A percentile compares a stretch with the other conserved stretches of the same genome.
Conservation (phyloP, 2,797 vertebrate genomes). For the Miichthys miiuy region DNA sequence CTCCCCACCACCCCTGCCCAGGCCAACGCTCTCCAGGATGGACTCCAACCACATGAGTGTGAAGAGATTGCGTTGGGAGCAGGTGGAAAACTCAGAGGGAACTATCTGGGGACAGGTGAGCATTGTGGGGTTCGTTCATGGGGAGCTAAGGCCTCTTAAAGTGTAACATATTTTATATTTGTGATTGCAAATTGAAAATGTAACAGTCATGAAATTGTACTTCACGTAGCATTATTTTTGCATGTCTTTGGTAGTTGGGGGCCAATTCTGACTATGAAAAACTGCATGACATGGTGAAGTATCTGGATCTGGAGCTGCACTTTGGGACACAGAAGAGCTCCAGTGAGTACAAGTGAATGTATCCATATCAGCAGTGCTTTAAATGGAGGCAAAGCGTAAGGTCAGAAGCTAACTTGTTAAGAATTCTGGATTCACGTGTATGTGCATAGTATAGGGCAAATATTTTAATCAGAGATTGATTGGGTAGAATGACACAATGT, state of each 20-base stretch:
- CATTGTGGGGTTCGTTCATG: not conserved
- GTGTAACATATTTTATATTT: not conserved
- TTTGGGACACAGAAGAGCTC: constrained; percentile 95
- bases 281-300: constrained; percentile 98
- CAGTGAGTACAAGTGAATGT: constrained; percentile 84
- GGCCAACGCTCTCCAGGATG: constrained; percentile 86
- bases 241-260: constrained; percentile 86
- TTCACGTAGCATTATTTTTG: not conserved
- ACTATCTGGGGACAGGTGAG: constrained; percentile 98
- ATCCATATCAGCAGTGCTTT: constrained; percentile 26
- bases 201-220: not conserved
- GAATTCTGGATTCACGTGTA: not conserved
- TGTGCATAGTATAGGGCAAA: not conserved
- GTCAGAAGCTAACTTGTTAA: not conserved
- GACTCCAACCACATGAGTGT: constrained; percentile 98
- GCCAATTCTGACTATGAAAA: constrained; percentile 98
- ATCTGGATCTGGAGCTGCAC: constrained; percentile 97
- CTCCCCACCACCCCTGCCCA: constrained; percentile 85
- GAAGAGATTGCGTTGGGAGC: constrained; percentile 97
- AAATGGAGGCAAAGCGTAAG: not conserved
- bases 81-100: constrained; percentile 98
- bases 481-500: not conserved
- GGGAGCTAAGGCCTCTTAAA: not conserved
- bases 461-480: not conserved
- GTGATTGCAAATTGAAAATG: not conserved